A percentile compares a stretch with the other conserved stretches of the same genome.
Evolutionary conservation across 1,140 invertebrate species (phyloP).

Genomic region (Brachionus rotundiformis): DNA sequence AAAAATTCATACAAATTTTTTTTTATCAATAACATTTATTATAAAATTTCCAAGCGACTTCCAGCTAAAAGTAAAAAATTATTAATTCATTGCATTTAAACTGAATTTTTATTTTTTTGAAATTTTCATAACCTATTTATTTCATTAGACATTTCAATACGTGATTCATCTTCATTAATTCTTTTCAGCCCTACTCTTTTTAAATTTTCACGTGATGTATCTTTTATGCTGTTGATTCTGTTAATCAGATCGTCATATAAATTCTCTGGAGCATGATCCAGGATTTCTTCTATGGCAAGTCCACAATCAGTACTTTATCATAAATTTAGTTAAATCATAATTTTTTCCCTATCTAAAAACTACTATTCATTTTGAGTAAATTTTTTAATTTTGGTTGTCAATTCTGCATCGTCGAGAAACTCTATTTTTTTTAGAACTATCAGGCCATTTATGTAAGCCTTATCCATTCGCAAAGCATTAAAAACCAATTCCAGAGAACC

Average conservation of each 20-base stretch:
- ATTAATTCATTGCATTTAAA: too few species aligned
- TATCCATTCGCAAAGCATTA: slow-evolving; percentile 8
- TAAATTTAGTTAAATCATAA: background rate
- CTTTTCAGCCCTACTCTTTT: background rate
- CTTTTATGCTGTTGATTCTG: background rate
- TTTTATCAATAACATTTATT: background rate
- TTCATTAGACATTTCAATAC: background rate
- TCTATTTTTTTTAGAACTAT: slow-evolving; percentile 34
- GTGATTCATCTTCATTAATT: background rate
- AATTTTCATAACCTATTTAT: background rate
- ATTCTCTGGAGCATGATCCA: background rate
- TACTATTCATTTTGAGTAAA: slow-evolving; percentile 22
- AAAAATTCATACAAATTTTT: background rate
- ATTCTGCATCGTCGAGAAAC: background rate
- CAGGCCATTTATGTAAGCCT: slow-evolving; percentile 39
- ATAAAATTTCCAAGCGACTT: slow-evolving; percentile 26
- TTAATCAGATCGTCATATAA: background rate
- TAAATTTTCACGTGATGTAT: background rate
- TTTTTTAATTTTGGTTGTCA: background rate
- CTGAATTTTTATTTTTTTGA: background rate
- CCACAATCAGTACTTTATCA: background rate
- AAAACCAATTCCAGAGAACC: background rate
- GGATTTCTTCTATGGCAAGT: background rate
- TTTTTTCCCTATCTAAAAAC: background rate
- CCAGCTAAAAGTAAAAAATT: slow-evolving; percentile 1